phyloP scores from a whole-genome alignment of 2,113 vertebrate genomes.

The Lagopus leucura region DNA sequence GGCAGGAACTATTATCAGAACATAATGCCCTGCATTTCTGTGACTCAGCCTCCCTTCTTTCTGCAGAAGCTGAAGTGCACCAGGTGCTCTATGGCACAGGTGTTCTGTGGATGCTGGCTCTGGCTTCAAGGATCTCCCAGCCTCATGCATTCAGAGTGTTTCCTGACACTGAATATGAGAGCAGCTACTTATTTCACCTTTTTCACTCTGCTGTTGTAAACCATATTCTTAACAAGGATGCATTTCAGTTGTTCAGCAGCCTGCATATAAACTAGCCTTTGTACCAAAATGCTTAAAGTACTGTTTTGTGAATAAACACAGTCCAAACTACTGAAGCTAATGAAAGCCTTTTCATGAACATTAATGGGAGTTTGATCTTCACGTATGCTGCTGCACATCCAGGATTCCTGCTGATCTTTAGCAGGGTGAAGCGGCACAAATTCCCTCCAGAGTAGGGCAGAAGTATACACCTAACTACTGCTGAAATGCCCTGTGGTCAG shows the following conservation, averaged over 20 bases:
- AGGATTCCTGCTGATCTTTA: neutral
- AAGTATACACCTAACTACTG: neutral
- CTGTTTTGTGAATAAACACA: neutral
- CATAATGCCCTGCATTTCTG: neutral
- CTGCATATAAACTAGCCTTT: neutral
- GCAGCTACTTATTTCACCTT: neutral
- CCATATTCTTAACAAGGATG: accelerated
- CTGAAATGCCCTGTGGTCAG: neutral
- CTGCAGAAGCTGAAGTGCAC: neutral
- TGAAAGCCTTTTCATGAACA: neutral
- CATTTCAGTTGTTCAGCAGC: neutral
- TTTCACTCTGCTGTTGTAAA: neutral
- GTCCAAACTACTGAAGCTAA: neutral
- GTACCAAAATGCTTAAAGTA: neutral
- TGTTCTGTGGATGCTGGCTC: neutral
- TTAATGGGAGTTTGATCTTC: neutral
- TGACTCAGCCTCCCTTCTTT: neutral
- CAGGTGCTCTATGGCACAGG: neutral
- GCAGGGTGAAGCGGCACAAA: neutral
- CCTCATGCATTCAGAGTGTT: neutral
- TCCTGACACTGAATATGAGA: neutral
- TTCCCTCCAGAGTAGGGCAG: neutral
- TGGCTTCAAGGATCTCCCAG: neutral
- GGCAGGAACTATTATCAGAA: neutral
- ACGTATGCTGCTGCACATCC: neutral